These are phyloP conservation scores for Vidua macroura DNA, from an alignment of 2,113 vertebrate species.

Conservation along the genomic window DNA sequence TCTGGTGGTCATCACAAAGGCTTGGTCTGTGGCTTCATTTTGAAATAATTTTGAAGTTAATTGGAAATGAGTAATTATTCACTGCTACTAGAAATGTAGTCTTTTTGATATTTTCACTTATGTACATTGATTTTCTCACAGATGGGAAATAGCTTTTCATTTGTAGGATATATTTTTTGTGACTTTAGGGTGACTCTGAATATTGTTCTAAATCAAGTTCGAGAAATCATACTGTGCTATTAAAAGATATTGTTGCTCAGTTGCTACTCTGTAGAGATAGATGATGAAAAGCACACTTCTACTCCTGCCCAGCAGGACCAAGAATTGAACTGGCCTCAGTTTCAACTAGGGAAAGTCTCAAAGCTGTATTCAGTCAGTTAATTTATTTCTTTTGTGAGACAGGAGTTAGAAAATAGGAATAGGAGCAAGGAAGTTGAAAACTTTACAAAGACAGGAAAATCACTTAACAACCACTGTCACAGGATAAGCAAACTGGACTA, in stretches of 20 bases:
- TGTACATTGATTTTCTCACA: neutral
- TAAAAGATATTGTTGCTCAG: neutral
- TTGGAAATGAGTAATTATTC: neutral
- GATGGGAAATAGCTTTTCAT: neutral
- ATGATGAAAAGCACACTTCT: neutral
- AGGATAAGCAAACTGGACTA: fast-evolving
- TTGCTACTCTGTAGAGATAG: neutral
- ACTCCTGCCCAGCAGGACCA: neutral
- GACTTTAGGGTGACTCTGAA: neutral
- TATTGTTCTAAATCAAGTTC: neutral
- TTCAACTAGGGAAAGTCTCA: neutral
- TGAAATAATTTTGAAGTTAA: neutral
- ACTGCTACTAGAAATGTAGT: neutral
- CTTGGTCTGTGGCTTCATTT: neutral
- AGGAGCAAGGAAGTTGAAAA: neutral
- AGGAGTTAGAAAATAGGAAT: neutral
- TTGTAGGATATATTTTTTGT: neutral
- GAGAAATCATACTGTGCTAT: neutral
- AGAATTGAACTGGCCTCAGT: neutral
- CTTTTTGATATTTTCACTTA: neutral
- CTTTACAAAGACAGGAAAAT: neutral
- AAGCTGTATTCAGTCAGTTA: neutral
- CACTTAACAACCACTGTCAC: neutral
- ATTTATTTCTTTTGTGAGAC: neutral
- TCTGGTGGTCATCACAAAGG: neutral